phyloP scores from a whole-genome alignment of 2,888 invertebrate species.

The Drosophila trichaetosa region DNA sequence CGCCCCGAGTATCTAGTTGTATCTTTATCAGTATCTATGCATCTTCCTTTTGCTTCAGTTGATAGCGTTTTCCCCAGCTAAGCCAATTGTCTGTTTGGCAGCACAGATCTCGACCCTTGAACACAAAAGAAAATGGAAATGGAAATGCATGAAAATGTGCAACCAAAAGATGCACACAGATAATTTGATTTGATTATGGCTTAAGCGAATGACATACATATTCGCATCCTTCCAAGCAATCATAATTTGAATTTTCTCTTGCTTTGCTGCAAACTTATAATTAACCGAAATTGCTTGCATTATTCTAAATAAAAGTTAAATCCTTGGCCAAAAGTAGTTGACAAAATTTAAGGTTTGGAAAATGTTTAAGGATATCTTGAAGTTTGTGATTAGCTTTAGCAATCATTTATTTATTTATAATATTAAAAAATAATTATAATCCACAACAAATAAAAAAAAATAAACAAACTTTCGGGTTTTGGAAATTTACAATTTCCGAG shows the following conservation, averaged over 20 bases:
- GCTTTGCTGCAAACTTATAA: slow-evolving; percentile 25
- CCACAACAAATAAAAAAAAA: not conserved
- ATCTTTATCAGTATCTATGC: slow-evolving; percentile 8
- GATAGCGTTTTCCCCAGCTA: slow-evolving; percentile 31
- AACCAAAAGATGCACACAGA: slow-evolving; percentile 51
- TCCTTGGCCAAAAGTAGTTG: not conserved
- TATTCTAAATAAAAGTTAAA: not conserved
- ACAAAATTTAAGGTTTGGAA: not conserved
- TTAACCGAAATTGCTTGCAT: slow-evolving; percentile 9
- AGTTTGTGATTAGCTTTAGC: no score
- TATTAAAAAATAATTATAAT: not conserved
- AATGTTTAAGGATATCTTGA: not conserved
- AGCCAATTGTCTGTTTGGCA: slow-evolving; percentile 45
- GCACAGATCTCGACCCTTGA: slow-evolving; percentile 25
- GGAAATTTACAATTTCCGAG: slow-evolving; percentile 37
- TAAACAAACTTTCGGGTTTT: slow-evolving; percentile 51
- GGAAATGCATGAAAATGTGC: slow-evolving; percentile 37
- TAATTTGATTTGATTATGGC: slow-evolving; percentile 40
- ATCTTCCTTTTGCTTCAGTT: slow-evolving; percentile 32
- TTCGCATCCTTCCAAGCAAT: not conserved
- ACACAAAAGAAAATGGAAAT: slow-evolving; percentile 19
- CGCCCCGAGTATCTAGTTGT: not conserved
- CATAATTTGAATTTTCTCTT: slow-evolving; percentile 1
- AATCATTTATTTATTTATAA: not conserved
- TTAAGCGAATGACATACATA: slow-evolving; percentile 18